Evolutionary conservation across 2,888 invertebrate genomes (phyloP), one percentile per base, ranked within the genome.

Genomic region (Noctua fimbriata): DNA sequence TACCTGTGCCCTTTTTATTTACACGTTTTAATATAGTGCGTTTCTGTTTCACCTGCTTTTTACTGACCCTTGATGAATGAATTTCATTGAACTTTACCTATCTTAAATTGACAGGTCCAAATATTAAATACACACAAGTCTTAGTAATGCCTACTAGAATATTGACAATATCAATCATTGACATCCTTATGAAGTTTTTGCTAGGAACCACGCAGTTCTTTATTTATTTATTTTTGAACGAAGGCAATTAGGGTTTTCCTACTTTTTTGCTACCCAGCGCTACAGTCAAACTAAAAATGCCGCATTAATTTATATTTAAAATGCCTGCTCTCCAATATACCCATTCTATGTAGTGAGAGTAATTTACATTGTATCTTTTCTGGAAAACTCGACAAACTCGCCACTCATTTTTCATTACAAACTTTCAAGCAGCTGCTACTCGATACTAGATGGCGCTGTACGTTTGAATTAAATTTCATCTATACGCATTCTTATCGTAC

Each of bases 381-480:
- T 63, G 28, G 71, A 85, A 79, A 71, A 79, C 28, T 36, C n/a
- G 32, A 7, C 41, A 72, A 71, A 79, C 28, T 36, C 21, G 32
- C 16, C 41, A 72, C 24, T 58, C 49, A 44, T 49, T 72, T 72
- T 85, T 82, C 32, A n/a, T 14, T 36, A 71, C 66, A 21, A 36
- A 65, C 52, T 4, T 44, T 28, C 4, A 60, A 47, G 16, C 1
- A 14, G 0, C 32, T n/a, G 66, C 89, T 89, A 89, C 76, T 86
- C 82, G 65, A 66, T 58, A 73, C 69, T 66, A 89, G 89, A 87
- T 89, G 89, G 82, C 90, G 78, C 52, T 65, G 69, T 0, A 9
- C 21, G 69, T 14, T 14, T 10, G 1, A 58, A 78, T 32, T 10
- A n/a, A 24, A 32, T 28, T 36, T 10, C 12, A 36, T 21, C 28